phyloP scores from a whole-genome alignment of 2,113 vertebrate genomes.

The Engystomops pustulosus region DNA sequence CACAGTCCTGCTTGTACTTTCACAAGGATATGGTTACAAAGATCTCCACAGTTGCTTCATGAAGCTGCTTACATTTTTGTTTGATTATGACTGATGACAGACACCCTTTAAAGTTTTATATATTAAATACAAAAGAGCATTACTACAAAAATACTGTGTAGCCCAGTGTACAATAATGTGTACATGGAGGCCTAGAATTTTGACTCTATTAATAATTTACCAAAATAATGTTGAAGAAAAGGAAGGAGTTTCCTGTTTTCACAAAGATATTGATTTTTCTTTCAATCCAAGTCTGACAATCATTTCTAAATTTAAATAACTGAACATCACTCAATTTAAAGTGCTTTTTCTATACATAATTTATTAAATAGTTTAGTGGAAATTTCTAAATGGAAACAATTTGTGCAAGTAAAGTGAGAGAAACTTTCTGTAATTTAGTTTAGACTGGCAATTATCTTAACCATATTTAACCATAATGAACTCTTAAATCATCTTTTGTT shows the following conservation, averaged over 20 bases:
- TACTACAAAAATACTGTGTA: no score
- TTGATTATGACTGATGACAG: no score
- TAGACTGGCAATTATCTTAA: conserved; percentile 16
- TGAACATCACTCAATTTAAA: conserved; percentile 29
- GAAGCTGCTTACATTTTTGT: no score
- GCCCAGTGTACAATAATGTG: no score
- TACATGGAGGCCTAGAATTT: no score
- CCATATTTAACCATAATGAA: neutral
- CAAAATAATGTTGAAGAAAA: neutral
- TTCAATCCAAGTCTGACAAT: neutral
- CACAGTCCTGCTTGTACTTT: no score
- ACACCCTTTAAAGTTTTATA: no score
- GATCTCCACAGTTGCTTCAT: no score
- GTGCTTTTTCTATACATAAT: conserved; percentile 55
- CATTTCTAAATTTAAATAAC: neutral
- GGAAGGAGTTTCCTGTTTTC: neutral
- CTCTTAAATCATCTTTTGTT: conserved; percentile 21
- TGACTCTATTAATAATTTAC: no score
- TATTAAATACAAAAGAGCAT: no score
- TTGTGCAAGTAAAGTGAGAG: conserved; percentile 50
- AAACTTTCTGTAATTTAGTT: conserved; percentile 59
- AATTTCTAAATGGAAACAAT: conserved; percentile 62
- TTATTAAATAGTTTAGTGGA: conserved; percentile 58
- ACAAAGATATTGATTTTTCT: neutral
- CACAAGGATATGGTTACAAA: no score